Conservation (phyloP, 2,113 vertebrate species). For the Oxyruncus cristatus region DNA sequence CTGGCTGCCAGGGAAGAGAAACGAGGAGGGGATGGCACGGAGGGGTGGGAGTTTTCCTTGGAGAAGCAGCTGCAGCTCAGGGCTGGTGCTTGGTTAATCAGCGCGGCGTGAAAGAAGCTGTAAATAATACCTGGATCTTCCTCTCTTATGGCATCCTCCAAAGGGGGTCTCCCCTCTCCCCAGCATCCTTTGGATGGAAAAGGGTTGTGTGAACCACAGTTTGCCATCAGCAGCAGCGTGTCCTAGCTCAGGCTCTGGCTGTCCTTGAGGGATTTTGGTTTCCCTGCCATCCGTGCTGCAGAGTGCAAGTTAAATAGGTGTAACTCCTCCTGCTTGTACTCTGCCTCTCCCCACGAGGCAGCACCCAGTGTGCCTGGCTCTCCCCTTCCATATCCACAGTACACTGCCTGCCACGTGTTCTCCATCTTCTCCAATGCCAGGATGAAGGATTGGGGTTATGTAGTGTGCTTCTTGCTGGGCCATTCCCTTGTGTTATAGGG, state of each 20-base stretch:
- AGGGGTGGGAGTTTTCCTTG: slow-evolving; percentile 15
- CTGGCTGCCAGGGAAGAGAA: not conserved
- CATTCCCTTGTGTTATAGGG: not conserved
- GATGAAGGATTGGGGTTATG: not conserved
- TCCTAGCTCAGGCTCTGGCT: not conserved
- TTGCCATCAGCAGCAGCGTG: accelerated
- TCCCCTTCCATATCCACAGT: accelerated
- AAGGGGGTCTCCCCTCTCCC: not conserved
- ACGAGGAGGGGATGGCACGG: not conserved
- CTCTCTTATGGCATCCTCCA: not conserved
- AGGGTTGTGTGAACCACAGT: not conserved
- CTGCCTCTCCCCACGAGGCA: not conserved
- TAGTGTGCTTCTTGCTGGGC: not conserved
- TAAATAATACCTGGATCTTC: not conserved
- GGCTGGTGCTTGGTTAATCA: not conserved
- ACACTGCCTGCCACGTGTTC: accelerated
- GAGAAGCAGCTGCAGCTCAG: not conserved
- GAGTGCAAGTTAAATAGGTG: not conserved
- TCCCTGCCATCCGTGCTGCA: not conserved
- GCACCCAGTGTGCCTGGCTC: accelerated
- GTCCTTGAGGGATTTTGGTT: not conserved
- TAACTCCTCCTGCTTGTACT: accelerated
- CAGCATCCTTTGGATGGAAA: not conserved
- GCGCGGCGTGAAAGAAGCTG: not conserved
- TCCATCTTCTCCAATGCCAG: accelerated